Conservation (phyloP, 37 sponge, comb jelly and placozoan genomes). For the Petrosia ficiformis region DNA sequence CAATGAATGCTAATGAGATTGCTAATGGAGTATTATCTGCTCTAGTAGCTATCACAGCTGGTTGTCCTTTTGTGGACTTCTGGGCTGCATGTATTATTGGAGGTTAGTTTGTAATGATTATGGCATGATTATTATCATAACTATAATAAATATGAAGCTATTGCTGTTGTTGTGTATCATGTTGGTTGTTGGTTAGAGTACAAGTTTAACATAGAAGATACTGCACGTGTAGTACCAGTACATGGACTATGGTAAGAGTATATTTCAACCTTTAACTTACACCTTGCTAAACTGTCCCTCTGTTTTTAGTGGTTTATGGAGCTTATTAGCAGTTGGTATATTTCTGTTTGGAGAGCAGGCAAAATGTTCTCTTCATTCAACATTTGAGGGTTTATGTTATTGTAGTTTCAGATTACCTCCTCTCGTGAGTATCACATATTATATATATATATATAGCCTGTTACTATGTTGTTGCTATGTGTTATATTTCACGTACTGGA, state of each 20-base stretch:
- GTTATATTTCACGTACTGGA: no score
- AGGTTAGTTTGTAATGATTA: conserved; percentile 20
- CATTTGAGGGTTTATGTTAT: conserved; percentile 80
- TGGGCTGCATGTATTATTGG: conserved; percentile 77
- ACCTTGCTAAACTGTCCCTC: no score
- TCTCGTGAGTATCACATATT: conserved; percentile 56
- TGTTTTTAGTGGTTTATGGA: conserved; percentile 76
- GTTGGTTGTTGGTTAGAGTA: conserved; percentile 80
- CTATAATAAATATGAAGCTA: no score
- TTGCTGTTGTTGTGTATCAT: conserved; percentile 85
- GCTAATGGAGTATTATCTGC: conserved; percentile 87
- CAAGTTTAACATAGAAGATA: conserved; percentile 73
- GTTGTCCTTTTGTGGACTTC: conserved; percentile 81
- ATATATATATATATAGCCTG: no score
- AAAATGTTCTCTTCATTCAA: conserved; percentile 67
- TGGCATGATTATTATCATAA: no score
- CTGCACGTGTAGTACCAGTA: conserved; percentile 85
- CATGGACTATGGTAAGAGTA: conserved; percentile 82
- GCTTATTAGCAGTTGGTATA: conserved; percentile 64
- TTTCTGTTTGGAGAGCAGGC: conserved; percentile 4
- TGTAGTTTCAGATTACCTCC: conserved; percentile 67
- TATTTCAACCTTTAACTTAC: no score
- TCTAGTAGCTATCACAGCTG: conserved; percentile 88
- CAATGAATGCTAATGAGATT: conserved; percentile 89
- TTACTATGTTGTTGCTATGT: no score